These are phyloP conservation scores for Rhadinocentrus ornatus DNA, from an alignment of 2,797 vertebrate species.

Conservation along the genomic window DNA sequence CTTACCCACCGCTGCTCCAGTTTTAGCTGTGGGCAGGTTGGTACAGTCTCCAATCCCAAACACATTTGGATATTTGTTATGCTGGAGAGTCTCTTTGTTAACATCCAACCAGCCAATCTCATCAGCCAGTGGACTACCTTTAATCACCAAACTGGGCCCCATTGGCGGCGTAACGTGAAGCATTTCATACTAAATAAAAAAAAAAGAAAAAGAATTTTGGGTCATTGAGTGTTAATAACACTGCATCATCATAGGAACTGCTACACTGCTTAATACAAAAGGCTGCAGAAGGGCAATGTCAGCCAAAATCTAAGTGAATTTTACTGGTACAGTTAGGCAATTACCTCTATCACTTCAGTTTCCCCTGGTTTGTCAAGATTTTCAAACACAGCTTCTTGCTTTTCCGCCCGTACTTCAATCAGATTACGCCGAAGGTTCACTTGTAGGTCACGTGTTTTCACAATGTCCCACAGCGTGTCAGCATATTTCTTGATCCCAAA, in stretches of 20 bases:
- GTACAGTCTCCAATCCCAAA: constrained; percentile 99
- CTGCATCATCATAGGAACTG: too few relatives aligned
- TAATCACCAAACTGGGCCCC: constrained; percentile 88
- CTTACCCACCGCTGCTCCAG: constrained; percentile 92
- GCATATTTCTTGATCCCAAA: constrained; percentile 97
- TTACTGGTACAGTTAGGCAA: not conserved
- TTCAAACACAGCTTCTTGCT: constrained; percentile 94
- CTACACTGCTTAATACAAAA: not conserved
- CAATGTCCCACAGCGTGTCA: constrained; percentile 88
- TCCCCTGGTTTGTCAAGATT: constrained; percentile 91
- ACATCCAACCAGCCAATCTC: constrained; percentile 90
- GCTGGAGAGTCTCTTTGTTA: constrained; percentile 93
- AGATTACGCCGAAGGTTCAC: constrained; percentile 92
- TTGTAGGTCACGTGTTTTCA: constrained; percentile 85
- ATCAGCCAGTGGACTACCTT: constrained; percentile 87
- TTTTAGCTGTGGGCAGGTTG: constrained; percentile 93
- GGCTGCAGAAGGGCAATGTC: not conserved
- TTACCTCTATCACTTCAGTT: constrained; percentile 88
- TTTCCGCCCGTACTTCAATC: constrained; percentile 92
- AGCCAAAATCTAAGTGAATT: not conserved
- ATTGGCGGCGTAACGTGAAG: constrained; percentile 98
- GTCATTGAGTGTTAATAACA: not conserved
- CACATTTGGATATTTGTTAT: constrained; percentile 91
- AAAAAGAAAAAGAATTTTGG: too few relatives aligned
- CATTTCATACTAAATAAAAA: constrained; percentile 92